Conservation (phyloP, 1,140 invertebrate genomes). For the Drosophila truncata region DNA sequence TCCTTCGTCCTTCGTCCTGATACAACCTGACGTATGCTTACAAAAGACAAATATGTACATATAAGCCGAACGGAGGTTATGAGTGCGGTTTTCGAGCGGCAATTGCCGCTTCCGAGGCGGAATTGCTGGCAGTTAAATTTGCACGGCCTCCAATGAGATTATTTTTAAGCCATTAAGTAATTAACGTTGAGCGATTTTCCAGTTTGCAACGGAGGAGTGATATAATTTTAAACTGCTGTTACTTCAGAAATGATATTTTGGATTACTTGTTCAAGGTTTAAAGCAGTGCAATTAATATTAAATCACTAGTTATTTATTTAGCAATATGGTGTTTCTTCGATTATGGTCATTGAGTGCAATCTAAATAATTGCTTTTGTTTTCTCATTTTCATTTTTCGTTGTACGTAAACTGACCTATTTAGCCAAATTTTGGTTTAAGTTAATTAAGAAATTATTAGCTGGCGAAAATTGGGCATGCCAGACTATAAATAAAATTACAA, state of each 20-base stretch:
- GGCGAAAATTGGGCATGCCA: constrained; percentile 15
- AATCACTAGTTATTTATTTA: constrained; percentile 5
- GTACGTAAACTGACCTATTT: not conserved
- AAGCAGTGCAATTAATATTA: not conserved
- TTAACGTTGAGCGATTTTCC: constrained; percentile 62
- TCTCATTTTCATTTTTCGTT: not conserved
- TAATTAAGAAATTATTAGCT: constrained; percentile 43
- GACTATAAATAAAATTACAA: constrained; percentile 43
- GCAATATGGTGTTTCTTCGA: not conserved
- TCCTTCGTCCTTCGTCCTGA: not conserved
- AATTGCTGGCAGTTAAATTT: constrained; percentile 57
- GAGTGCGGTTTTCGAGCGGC: constrained; percentile 7
- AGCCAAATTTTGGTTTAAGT: constrained; percentile 29
- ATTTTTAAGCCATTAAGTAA: constrained; percentile 78
- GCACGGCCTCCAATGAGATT: constrained; percentile 51
- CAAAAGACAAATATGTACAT: constrained; percentile 49
- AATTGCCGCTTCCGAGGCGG: constrained; percentile 12
- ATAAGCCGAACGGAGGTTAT: constrained; percentile 10
- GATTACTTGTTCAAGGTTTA: not conserved
- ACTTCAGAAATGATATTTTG: constrained; percentile 3
- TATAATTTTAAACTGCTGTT: constrained; percentile 9
- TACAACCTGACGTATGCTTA: constrained; percentile 37
- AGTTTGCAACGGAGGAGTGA: constrained; percentile 5
- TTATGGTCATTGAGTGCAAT: not conserved
- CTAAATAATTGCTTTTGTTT: constrained; percentile 9